These are phyloP conservation scores for Pantherophis vulpinus DNA, from an alignment of 2,797 vertebrate species.

Conservation along the genomic window DNA sequence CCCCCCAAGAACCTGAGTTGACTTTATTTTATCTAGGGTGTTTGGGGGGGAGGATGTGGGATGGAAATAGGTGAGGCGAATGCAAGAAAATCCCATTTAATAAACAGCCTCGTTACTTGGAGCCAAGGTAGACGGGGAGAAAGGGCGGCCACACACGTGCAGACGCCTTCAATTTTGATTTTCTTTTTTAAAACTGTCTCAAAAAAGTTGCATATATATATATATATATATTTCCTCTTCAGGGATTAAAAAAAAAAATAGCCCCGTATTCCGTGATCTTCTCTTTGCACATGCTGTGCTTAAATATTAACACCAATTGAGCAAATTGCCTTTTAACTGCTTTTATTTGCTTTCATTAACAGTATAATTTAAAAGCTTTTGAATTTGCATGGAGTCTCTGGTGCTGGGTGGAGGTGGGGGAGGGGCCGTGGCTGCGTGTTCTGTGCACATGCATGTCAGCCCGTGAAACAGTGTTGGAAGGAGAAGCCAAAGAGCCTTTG, in stretches of 20 bases:
- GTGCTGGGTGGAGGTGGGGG: conserved; percentile 54
- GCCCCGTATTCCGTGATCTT: conserved; percentile 56
- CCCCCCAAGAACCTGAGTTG: conserved; percentile 22
- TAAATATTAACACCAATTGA: conserved; percentile 85
- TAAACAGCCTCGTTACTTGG: conserved; percentile 46
- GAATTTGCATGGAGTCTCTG: conserved; percentile 80
- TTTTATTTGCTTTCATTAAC: conserved; percentile 84
- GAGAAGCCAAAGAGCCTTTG: conserved; percentile 38
- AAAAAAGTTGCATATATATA: neutral
- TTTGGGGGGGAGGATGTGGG: conserved; percentile 32
- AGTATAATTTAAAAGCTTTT: conserved; percentile 82
- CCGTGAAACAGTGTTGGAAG: conserved; percentile 43
- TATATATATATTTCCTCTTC: conserved; percentile 8
- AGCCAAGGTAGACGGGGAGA: conserved; percentile 7
- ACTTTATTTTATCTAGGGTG: conserved; percentile 55
- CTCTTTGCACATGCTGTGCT: conserved; percentile 79
- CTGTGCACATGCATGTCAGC: neutral
- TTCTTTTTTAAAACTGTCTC: neutral
- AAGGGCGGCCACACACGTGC: neutral
- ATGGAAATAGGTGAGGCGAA: conserved; percentile 52
- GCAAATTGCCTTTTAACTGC: conserved; percentile 84
- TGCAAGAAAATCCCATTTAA: conserved; percentile 44
- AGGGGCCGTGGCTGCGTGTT: neutral
- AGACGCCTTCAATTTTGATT: neutral
- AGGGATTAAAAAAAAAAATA: conserved; percentile 21